Evolutionary conservation across 1,140 invertebrate species (phyloP), one percentile per base, ranked within the genome.

Genomic region (Frieseomelitta varia): DNA sequence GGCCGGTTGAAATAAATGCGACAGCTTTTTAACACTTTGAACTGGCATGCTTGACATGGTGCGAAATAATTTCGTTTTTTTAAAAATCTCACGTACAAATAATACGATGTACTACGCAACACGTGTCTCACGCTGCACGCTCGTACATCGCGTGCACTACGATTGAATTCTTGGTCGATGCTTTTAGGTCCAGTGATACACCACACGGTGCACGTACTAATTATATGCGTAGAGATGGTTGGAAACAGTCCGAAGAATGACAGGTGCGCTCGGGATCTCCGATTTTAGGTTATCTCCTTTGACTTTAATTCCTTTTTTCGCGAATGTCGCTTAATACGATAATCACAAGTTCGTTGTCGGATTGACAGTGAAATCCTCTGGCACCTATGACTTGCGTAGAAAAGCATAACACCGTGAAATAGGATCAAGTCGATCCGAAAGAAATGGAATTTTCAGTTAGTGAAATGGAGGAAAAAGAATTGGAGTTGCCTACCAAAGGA

Each of bases 1-100:
- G 11, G 95, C 75, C 1, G 96, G 96, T 90, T 96, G 96, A 93
- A 96, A 97, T 88, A 97, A 87, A 88, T 94, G 94, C 0, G 96
- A 96, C 55, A 96, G 85, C 90, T 93, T 95, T n/a, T 15, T 34
- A n/a, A 89, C 27, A 14, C 81, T 91, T 30, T 51, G 65, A 72
- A 88, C 47, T 30, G 72, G 12, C 39, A 68, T 67, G 34, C 4
- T 74, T 56, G 72, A 47, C 81, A 85, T 84, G 30, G n/a, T 75
- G 30, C 30, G 27, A 34, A 81, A 11, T 11, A 68, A 68, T 6
- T 39, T 39, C 4, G 39, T 47, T 47, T 34, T 0, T 14, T 67
- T 1, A 3, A 21, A 34, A 67, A 51, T 78, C 21, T 27, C n/a
- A 47, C 6, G 39, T 47, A 0, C 39, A 47, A 47, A 1, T 47